A percentile compares a stretch with the other conserved stretches of the same genome.
Evolutionary conservation across 2,888 invertebrate species (phyloP).

Genomic region (Dryococelus australis): DNA sequence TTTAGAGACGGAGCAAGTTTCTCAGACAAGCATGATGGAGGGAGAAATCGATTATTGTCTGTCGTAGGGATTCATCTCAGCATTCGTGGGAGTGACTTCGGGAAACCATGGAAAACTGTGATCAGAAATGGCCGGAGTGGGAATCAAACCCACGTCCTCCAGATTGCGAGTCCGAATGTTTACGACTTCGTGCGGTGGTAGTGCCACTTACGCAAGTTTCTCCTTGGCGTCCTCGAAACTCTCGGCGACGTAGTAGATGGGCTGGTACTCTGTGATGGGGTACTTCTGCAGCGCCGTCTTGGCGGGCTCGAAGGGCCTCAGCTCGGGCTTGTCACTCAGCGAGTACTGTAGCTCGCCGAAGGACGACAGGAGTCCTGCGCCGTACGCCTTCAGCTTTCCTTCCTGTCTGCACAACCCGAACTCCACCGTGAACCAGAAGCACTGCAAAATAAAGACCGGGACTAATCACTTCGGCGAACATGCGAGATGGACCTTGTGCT

Average conservation of each 20-base stretch:
- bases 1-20: too few species aligned
- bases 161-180: too few species aligned
- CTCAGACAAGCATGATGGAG: too few species aligned
- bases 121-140: too few species aligned
- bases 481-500: too few species aligned
- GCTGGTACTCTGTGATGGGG: slow-evolving; percentile 97
- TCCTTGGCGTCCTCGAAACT: slow-evolving; percentile 98
- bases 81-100: too few species aligned
- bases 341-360: slow-evolving; percentile 96
- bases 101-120: too few species aligned
- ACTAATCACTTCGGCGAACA: too few species aligned
- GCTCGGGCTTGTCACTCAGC: slow-evolving; percentile 85
- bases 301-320: slow-evolving; percentile 87
- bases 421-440: slow-evolving; percentile 99
- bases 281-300: slow-evolving; percentile 90
- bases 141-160: too few species aligned
- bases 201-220: slow-evolving; percentile 87
- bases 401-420: slow-evolving; percentile 95
- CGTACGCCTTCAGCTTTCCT: slow-evolving; percentile 89
- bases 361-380: slow-evolving; percentile 95
- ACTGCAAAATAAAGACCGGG: slow-evolving; percentile 64
- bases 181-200: too few species aligned
- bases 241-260: slow-evolving; percentile 96
- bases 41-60: too few species aligned
- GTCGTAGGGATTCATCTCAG: too few species aligned